These are phyloP conservation scores for Hippocampus barbouri DNA, from an alignment of 2,113 vertebrate species.

Conservation along the genomic window DNA sequence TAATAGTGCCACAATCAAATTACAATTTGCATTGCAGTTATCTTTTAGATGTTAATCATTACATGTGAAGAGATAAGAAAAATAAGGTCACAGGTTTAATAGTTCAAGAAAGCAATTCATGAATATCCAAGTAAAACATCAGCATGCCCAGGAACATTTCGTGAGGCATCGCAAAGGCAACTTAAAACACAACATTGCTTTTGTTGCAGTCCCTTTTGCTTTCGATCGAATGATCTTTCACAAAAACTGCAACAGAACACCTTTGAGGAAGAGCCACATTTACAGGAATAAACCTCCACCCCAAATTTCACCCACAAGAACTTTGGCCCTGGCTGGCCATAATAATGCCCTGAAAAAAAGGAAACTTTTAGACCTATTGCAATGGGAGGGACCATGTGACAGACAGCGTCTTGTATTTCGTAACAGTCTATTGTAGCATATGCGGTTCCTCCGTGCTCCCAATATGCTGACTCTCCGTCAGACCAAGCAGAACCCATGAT, in stretches of 20 bases:
- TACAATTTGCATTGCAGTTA: not conserved
- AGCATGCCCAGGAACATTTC: constrained; percentile 7
- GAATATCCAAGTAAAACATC: constrained; percentile 11
- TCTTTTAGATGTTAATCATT: constrained; percentile 18
- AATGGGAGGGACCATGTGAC: constrained; percentile 60
- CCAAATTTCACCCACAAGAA: not conserved
- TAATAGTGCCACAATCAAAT: not conserved
- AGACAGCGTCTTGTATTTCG: constrained; percentile 43
- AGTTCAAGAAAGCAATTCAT: constrained; percentile 2
- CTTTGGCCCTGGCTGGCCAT: not conserved
- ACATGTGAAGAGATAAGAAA: not conserved
- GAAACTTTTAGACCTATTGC: constrained; percentile 19
- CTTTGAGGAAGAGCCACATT: constrained; percentile 1
- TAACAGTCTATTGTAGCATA: constrained; percentile 48
- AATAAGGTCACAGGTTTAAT: constrained; percentile 9
- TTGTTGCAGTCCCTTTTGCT: not conserved
- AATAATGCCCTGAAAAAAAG: constrained; percentile 35
- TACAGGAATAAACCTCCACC: constrained; percentile 5
- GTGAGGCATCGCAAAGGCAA: constrained; percentile 15
- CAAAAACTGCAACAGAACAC: constrained; percentile 5
- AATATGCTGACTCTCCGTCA: constrained; percentile 48
- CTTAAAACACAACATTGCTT: not conserved
- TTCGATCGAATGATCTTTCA: not conserved
- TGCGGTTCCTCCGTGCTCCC: constrained; percentile 28
- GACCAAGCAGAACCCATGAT: constrained; percentile 44